Percentiles rank a stretch among this genome's conserved stretches.
Evolutionary conservation across 2,888 invertebrate species (phyloP).

Genomic region (Brachynemurus nebulosus): DNA sequence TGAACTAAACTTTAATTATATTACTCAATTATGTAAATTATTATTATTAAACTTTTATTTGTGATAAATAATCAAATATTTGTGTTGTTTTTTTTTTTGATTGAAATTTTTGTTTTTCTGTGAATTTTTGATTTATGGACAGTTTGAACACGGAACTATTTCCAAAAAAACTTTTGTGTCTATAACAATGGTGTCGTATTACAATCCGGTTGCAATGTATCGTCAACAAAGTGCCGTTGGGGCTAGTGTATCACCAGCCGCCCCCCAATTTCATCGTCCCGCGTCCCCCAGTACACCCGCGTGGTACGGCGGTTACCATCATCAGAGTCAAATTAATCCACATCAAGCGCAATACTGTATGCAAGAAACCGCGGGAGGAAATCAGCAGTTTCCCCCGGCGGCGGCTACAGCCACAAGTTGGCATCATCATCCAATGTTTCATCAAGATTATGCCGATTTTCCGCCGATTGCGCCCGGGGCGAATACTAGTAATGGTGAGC

Average conservation of each 20-base stretch:
- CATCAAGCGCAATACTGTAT: conserved; percentile 35
- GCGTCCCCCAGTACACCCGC: conserved; percentile 28
- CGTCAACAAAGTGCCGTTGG: conserved; percentile 42
- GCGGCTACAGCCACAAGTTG: conserved; percentile 25
- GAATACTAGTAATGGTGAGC: no score
- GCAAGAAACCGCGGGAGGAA: conserved; percentile 30
- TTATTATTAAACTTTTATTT: no score
- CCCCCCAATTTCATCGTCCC: conserved; percentile 38
- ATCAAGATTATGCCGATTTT: conserved; percentile 32
- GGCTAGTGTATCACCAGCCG: conserved; percentile 38
- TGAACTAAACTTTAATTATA: no score
- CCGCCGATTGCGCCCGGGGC: no score
- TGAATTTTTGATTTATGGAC: no score
- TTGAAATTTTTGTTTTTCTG: no score
- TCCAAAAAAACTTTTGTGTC: no score
- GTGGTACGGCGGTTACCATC: conserved; percentile 37
- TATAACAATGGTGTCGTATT: conserved; percentile 74
- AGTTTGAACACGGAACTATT: no score
- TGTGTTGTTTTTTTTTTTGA: no score
- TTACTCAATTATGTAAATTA: no score
- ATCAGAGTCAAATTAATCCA: conserved; percentile 25
- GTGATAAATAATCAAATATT: no score
- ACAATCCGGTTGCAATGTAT: conserved; percentile 52
- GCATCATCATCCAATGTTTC: conserved; percentile 33
- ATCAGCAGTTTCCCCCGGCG: background rate